Evolutionary conservation across 2,888 invertebrate species (phyloP).

Genomic region (Chorisops tibialis): DNA sequence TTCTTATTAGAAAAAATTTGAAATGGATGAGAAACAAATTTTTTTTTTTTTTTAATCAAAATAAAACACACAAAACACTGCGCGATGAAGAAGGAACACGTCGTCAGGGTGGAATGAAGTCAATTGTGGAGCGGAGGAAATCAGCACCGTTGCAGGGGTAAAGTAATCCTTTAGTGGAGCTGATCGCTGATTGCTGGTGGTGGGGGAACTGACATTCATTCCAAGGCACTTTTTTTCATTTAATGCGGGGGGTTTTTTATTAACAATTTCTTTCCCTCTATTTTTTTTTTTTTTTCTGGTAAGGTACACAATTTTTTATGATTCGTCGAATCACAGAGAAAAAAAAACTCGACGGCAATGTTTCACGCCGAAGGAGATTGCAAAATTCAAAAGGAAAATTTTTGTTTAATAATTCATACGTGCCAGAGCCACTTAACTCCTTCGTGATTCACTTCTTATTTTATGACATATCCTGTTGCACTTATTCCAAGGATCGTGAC

Average conservation of each 20-base stretch:
- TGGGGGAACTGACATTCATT: constrained; percentile 6
- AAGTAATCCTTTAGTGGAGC: constrained; percentile 22
- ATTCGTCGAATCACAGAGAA: background rate
- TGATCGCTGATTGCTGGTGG: background rate
- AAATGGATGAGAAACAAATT: constrained; percentile 3
- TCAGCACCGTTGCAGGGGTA: constrained; percentile 3
- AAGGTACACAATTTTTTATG: background rate
- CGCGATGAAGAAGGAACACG: constrained; percentile 25
- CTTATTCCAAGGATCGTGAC: too few relatives aligned
- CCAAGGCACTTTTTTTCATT: constrained; percentile 3
- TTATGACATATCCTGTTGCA: constrained; percentile 17
- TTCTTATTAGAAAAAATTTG: constrained; percentile 13
- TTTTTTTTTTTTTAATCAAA: too few relatives aligned
- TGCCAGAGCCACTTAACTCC: background rate
- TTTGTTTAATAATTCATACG: too few relatives aligned
- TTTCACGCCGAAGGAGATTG: background rate
- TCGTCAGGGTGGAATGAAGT: constrained; percentile 20
- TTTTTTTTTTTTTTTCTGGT: background rate
- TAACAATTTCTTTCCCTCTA: background rate
- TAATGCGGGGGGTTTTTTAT: background rate
- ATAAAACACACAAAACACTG: constrained; percentile 5
- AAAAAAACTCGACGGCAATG: background rate
- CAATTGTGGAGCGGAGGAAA: background rate
- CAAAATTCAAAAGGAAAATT: background rate
- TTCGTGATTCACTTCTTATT: constrained; percentile 8